These are phyloP conservation scores for Pterophyllum scalare DNA, from an alignment of 2,113 vertebrate genomes.

Conservation along the genomic window DNA sequence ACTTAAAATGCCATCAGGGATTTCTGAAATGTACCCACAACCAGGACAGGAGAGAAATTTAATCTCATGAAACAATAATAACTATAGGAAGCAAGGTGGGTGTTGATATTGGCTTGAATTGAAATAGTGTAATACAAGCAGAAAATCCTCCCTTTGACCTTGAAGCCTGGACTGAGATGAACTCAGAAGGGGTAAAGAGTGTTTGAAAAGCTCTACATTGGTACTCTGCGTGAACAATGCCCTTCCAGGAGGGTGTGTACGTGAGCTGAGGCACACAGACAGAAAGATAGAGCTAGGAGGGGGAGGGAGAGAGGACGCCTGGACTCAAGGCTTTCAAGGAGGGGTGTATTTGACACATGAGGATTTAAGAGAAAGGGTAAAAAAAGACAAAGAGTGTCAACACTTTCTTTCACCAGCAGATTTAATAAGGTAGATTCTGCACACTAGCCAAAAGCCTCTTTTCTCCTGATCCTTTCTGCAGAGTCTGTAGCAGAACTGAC, in stretches of 20 bases:
- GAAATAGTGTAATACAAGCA: background rate
- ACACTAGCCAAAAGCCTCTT: background rate
- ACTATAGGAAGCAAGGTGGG: background rate
- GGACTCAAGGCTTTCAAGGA: background rate
- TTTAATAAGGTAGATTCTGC: conserved; percentile 32
- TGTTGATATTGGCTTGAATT: background rate
- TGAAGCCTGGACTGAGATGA: conserved; percentile 48
- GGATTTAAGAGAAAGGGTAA: background rate
- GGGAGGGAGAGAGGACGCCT: conserved; percentile 13
- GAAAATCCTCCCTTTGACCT: conserved; percentile 42
- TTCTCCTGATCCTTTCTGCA: conserved; percentile 16
- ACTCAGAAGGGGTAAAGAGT: conserved; percentile 37
- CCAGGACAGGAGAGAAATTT: background rate
- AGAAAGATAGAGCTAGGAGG: background rate
- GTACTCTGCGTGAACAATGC: conserved; percentile 62
- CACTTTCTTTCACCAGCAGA: conserved; percentile 32
- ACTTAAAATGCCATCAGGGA: conserved; percentile 29
- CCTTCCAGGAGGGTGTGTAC: conserved; percentile 73
- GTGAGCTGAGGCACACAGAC: conserved; percentile 76
- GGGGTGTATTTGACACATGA: conserved; percentile 15
- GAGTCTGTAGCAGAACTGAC: conserved; percentile 1
- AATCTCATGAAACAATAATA: background rate
- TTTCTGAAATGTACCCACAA: conserved; percentile 4
- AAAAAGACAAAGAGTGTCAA: conserved; percentile 6
- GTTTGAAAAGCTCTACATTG: conserved; percentile 33